These are phyloP conservation scores for Microctenopoma lineatum DNA, from an alignment of 2,797 vertebrate genomes.

Conservation along the genomic window DNA sequence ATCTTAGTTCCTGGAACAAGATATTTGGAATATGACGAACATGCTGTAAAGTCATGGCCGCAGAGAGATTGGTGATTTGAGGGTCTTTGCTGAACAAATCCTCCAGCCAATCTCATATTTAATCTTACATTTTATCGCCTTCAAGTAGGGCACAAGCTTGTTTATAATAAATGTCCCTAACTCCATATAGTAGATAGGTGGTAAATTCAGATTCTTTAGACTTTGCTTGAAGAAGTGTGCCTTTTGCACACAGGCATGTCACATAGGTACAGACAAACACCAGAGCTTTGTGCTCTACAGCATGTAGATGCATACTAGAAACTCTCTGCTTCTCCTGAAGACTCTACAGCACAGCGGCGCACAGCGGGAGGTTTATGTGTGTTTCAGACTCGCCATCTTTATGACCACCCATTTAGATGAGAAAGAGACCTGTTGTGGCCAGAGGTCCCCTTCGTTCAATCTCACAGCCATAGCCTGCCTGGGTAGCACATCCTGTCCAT, in stretches of 20 bases:
- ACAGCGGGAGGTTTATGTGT: not conserved
- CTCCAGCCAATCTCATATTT: not conserved
- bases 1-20: not conserved
- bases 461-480: slow-evolving; percentile 63
- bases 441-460: slow-evolving; percentile 60
- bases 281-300: not conserved
- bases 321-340: not conserved
- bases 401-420: no score
- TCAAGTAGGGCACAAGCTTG: not conserved
- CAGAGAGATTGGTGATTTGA: not conserved
- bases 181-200: not conserved
- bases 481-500: slow-evolving; percentile 60
- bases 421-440: slow-evolving; percentile 64
- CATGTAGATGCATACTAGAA: not conserved
- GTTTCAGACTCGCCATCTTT: no score
- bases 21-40: slow-evolving; percentile 1
- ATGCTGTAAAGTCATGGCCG: not conserved
- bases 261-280: no score
- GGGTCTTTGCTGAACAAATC: not conserved
- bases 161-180: not conserved
- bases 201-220: no score
- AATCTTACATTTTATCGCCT: not conserved
- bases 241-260: no score
- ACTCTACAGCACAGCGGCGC: not conserved
- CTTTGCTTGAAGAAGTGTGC: no score